Evolutionary conservation across 1,140 invertebrate genomes (phyloP).

Genomic region (Mizuhopecten yessoensis): DNA sequence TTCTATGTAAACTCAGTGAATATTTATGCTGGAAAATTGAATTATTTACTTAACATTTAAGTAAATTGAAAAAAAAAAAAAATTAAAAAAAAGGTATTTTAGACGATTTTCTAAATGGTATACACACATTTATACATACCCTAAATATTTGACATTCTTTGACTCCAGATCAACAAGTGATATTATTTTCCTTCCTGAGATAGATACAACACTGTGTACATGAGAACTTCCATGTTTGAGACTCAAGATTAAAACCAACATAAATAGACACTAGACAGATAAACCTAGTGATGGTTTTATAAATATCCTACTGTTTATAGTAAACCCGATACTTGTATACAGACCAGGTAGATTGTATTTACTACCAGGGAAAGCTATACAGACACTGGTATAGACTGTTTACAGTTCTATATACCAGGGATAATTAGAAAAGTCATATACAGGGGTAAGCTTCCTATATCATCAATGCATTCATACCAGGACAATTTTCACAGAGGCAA

Average conservation of each 20-base stretch:
- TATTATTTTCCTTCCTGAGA: neutral
- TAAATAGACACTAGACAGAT: neutral
- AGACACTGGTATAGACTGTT: neutral
- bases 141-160: neutral
- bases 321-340: neutral
- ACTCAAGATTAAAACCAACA: neutral
- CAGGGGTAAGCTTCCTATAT: neutral
- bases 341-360: neutral
- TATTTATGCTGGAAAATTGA: too few species aligned
- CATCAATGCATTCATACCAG: too few species aligned
- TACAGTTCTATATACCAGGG: neutral
- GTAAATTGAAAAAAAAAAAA: too few species aligned
- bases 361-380: neutral
- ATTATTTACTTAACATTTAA: too few species aligned
- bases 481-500: too few species aligned
- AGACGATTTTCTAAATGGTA: too few species aligned
- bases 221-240: neutral
- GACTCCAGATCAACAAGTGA: neutral
- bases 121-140: neutral
- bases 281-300: neutral
- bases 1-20: too few species aligned
- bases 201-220: neutral
- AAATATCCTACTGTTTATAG: neutral
- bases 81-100: too few species aligned
- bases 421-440: neutral